These are phyloP conservation scores for Ylistrum balloti DNA, from an alignment of 1,140 invertebrate genomes.

Conservation along the genomic window DNA sequence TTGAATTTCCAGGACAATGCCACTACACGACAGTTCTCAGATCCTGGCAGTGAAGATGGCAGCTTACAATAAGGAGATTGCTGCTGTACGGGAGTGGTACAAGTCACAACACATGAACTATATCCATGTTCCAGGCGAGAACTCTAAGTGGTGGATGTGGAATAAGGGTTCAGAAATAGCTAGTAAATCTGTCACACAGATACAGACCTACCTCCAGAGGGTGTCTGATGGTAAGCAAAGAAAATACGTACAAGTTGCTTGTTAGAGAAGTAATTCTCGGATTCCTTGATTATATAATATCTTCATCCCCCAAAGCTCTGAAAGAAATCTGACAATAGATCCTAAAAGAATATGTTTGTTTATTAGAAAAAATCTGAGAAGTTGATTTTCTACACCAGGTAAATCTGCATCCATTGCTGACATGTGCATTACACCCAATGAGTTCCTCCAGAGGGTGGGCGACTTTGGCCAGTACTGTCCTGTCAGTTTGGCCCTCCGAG, in stretches of 20 bases:
- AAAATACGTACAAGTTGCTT: not conserved
- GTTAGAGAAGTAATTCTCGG: not conserved
- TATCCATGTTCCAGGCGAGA: slow-evolving; percentile 70
- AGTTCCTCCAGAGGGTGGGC: slow-evolving; percentile 80
- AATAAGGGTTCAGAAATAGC: slow-evolving; percentile 72
- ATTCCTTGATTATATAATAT: no score
- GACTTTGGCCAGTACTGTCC: slow-evolving; percentile 82
- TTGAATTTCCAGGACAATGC: slow-evolving; percentile 66
- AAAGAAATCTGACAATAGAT: no score
- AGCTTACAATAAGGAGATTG: slow-evolving; percentile 74
- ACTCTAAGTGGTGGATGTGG: slow-evolving; percentile 82
- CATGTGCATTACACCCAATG: slow-evolving; percentile 81
- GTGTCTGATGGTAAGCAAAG: slow-evolving; percentile 75
- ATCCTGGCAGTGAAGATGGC: slow-evolving; percentile 78
- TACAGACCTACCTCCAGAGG: slow-evolving; percentile 80
- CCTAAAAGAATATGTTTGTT: not conserved
- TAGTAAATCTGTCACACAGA: slow-evolving; percentile 74
- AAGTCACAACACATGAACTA: slow-evolving; percentile 80
- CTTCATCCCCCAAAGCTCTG: no score
- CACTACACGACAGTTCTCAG: slow-evolving; percentile 81
- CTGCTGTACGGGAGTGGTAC: slow-evolving; percentile 79
- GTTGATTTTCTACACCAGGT: slow-evolving; percentile 65
- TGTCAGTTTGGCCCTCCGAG: slow-evolving; percentile 78
- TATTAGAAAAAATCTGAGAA: not conserved
- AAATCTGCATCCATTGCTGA: slow-evolving; percentile 80